Conservation (phyloP, 2,888 invertebrate genomes). For the Trachelus tabidus region DNA sequence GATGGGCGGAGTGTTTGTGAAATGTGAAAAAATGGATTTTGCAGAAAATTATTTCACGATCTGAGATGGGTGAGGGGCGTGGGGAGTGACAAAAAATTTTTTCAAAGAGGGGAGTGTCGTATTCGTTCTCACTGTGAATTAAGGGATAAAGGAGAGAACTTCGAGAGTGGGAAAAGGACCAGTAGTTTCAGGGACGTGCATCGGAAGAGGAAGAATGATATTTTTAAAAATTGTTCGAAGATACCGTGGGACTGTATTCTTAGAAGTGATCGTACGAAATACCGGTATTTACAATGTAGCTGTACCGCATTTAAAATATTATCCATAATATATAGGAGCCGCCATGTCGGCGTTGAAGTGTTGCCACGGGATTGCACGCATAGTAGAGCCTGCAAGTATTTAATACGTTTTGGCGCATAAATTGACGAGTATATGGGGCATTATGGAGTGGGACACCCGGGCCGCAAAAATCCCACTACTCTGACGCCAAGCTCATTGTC, state of each 20-base stretch:
- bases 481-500: constrained; percentile 43
- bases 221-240: not conserved
- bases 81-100: too few species aligned
- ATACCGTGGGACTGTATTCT: constrained; percentile 46
- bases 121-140: not conserved
- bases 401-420: constrained; percentile 64
- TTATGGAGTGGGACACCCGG: constrained; percentile 42
- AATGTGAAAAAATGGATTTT: not conserved
- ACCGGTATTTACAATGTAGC: constrained; percentile 60
- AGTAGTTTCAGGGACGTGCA: not conserved
- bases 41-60: too few species aligned
- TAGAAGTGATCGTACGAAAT: constrained; percentile 51
- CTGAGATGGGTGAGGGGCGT: not conserved
- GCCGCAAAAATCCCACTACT: constrained; percentile 29
- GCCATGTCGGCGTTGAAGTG: constrained; percentile 15
- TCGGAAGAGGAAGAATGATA: not conserved
- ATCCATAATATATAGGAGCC: constrained; percentile 52
- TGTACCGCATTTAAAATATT: constrained; percentile 59
- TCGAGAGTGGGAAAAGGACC: not conserved
- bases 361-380: constrained; percentile 26
- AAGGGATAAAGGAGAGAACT: not conserved
- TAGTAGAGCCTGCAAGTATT: constrained; percentile 47
- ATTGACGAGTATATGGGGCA: constrained; percentile 63
- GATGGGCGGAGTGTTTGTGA: not conserved
- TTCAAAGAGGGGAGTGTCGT: too few species aligned